Percentiles rank a stretch among this genome's conserved stretches.
Conservation (phyloP, 35 echinoderm and acorn worm species). For the Anneissia japonica region DNA sequence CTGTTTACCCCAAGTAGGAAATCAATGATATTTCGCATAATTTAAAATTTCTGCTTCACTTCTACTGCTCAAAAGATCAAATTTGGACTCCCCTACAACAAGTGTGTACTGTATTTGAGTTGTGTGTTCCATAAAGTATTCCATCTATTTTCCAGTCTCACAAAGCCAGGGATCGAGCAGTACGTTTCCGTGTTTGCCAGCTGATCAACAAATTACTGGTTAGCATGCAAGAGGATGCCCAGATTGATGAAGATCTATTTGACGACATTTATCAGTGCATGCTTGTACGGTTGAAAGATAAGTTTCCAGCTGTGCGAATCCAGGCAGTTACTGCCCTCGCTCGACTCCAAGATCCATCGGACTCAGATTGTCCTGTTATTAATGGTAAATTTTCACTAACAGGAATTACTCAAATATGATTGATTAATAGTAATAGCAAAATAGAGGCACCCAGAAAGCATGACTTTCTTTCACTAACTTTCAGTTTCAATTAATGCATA, state of each 20-base stretch:
- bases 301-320: constrained; percentile 59
- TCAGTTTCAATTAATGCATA: too few species aligned
- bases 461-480: too few species aligned
- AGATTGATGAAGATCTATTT: constrained; percentile 97
- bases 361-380: constrained; percentile 75
- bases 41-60: neutral
- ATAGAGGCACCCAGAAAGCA: too few species aligned
- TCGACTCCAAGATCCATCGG: constrained; percentile 77
- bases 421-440: too few species aligned
- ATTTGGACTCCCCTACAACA: neutral
- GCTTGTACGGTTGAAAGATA: constrained; percentile 76
- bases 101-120: neutral
- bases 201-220: constrained; percentile 90
- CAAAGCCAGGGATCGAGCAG: constrained; percentile 73
- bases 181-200: constrained; percentile 90
- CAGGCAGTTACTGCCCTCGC: constrained; percentile 90
- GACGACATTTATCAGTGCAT: constrained; percentile 80
- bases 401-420: too few species aligned
- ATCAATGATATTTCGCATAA: neutral
- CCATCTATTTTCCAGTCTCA: constrained; percentile 43
- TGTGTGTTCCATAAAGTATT: neutral
- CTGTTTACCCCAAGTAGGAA: neutral
- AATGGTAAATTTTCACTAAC: too few species aligned
- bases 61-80: too few species aligned
- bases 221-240: constrained; percentile 75